These are phyloP conservation scores for Eulemur coronatus DNA, from an alignment of 2,797 vertebrate genomes.

Conservation along the genomic window DNA sequence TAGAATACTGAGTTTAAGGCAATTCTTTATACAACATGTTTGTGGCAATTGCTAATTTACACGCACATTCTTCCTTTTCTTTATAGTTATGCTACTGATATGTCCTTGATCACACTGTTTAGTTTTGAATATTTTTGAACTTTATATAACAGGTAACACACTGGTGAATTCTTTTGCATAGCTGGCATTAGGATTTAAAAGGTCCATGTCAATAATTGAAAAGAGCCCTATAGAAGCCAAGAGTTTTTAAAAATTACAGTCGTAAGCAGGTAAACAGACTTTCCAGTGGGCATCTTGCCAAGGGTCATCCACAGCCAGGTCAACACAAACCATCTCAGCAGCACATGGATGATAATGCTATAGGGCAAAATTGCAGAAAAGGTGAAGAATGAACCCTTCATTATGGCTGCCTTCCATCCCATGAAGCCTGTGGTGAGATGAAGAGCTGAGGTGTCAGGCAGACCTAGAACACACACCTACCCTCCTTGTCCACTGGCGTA, in stretches of 20 bases:
- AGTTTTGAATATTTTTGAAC: neutral
- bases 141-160: neutral
- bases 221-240: slow-evolving; percentile 41
- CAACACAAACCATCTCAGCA: neutral
- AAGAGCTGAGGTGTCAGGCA: neutral
- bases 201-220: slow-evolving; percentile 27
- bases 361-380: neutral
- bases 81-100: neutral
- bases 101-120: neutral
- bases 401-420: neutral
- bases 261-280: slow-evolving; percentile 69
- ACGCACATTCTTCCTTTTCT: neutral
- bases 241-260: slow-evolving; percentile 24
- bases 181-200: slow-evolving; percentile 30
- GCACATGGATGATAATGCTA: neutral
- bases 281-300: slow-evolving; percentile 57
- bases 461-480: neutral
- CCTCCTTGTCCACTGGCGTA: neutral
- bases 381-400: neutral
- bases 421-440: neutral
- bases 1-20: neutral
- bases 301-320: slow-evolving; percentile 11
- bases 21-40: neutral
- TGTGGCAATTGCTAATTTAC: neutral
- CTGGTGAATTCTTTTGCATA: slow-evolving; percentile 30